Evolutionary conservation across 2,888 invertebrate species (phyloP), one percentile per base, ranked within the genome.

Genomic region (Catonia carolina): DNA sequence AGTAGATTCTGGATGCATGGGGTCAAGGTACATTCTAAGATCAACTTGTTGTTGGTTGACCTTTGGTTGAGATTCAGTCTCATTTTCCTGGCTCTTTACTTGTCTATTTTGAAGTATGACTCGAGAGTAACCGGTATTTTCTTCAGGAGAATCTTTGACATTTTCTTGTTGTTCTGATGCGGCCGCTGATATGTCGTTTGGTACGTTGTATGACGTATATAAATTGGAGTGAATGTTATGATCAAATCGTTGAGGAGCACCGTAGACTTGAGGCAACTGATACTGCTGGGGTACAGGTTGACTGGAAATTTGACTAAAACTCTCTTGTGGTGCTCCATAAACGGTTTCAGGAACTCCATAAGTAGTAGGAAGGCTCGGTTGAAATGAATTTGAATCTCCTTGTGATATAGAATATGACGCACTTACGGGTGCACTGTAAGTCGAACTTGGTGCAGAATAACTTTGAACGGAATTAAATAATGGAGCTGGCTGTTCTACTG

Each of bases 381-480:
- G 41, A 22, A 41, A 41, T 20, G 2, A 14, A n/a, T n/a, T n/a
- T 18, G 20, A 20, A n/a, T 41, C 41, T 22, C 22, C 20, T 6
- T 18, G 20, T 8, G 41, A 22, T 20, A 41, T 22, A 10, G 41
- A 41, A 17, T 41, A 41, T 20, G 41, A 41, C n/a, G 41, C 41
- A 35, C 35, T 41, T 15, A 37, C n/a, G 10, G 57, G 57, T 5
- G 39, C 31, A 8, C 59, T 53, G 67, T 65, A 18, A 71, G 70
- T 54, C 70, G 71, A 54, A 71, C 68, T 62, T 70, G 73, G 60
- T 70, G 72, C 31, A 70, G 69, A 59, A 71, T 54, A 58, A 12
- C n/a, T 10, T 27, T 42, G 37, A 55, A 50, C 35, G 12, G 54
- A 41, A n/a, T 48, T 48, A 27, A 27, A 27, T 20, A 18, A 20